Conservation (phyloP, 2,888 invertebrate genomes). For the Meloe dianella region DNA sequence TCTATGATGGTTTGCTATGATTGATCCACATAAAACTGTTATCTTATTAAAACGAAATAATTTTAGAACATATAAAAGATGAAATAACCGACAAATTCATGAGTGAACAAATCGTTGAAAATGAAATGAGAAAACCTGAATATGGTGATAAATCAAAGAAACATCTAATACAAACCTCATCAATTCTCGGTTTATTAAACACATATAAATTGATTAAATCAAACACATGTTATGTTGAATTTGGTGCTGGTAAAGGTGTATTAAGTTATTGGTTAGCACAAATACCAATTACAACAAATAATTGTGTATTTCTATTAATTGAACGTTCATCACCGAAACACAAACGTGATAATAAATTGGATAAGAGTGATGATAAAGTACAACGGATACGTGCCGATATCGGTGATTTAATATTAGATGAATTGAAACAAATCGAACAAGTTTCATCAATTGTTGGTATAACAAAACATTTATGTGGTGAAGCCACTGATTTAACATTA, state of each 20-base stretch:
- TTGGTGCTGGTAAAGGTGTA: constrained; percentile 88
- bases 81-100: constrained; percentile 57
- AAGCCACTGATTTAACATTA: constrained; percentile 82
- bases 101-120: constrained; percentile 60
- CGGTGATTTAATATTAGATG: constrained; percentile 72
- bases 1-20: constrained; percentile 52
- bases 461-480: constrained; percentile 90
- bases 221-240: constrained; percentile 79
- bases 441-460: constrained; percentile 70
- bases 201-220: constrained; percentile 65
- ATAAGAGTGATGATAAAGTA: constrained; percentile 59
- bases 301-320: constrained; percentile 70
- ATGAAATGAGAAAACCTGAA: constrained; percentile 62
- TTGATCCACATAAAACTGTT: neutral
- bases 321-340: constrained; percentile 81
- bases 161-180: constrained; percentile 80
- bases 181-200: constrained; percentile 74
- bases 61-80: constrained; percentile 34
- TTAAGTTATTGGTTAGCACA: constrained; percentile 78
- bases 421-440: constrained; percentile 61
- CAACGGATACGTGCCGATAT: constrained; percentile 81
- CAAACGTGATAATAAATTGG: constrained; percentile 57
- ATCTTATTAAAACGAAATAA: neutral
- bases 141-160: constrained; percentile 70
- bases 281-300: constrained; percentile 61